Conservation (phyloP, 2,888 invertebrate genomes). For the Eilema depressum region DNA sequence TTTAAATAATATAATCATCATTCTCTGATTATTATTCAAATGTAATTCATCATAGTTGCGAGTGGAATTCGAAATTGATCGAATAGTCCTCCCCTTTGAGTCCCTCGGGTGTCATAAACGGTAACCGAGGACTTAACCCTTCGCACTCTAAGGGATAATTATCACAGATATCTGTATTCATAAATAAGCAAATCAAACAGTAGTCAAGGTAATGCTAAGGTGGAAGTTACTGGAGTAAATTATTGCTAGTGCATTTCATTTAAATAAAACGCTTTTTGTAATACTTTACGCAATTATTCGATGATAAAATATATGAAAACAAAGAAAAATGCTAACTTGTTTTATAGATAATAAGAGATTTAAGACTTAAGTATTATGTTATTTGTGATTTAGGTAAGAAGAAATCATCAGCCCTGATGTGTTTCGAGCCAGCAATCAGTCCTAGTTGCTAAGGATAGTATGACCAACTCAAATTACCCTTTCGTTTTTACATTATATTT, state of each 20-base stretch:
- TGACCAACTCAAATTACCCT: no score
- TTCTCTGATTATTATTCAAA: constrained; percentile 13
- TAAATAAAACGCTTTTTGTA: not conserved
- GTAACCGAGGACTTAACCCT: not conserved
- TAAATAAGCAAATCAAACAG: not conserved
- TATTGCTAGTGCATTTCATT: not conserved
- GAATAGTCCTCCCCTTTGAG: constrained; percentile 6
- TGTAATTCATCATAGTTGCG: constrained; percentile 5
- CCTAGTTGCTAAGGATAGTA: no score
- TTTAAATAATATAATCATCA: no score
- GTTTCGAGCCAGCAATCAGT: no score
- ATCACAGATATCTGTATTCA: not conserved
- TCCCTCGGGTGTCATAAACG: constrained; percentile 12
- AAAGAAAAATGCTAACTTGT: not conserved
- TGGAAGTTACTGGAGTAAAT: not conserved
- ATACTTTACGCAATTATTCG: not conserved
- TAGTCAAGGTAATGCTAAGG: not conserved
- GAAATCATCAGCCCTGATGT: no score
- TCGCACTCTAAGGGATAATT: constrained; percentile 10
- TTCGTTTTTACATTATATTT: no score
- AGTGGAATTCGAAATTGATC: constrained; percentile 2
- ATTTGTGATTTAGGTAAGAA: no score
- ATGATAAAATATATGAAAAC: not conserved
- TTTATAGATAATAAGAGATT: no score
- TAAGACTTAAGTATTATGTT: no score